Conservation (phyloP, 1,140 invertebrate species). For the Cotesia glomerata region DNA sequence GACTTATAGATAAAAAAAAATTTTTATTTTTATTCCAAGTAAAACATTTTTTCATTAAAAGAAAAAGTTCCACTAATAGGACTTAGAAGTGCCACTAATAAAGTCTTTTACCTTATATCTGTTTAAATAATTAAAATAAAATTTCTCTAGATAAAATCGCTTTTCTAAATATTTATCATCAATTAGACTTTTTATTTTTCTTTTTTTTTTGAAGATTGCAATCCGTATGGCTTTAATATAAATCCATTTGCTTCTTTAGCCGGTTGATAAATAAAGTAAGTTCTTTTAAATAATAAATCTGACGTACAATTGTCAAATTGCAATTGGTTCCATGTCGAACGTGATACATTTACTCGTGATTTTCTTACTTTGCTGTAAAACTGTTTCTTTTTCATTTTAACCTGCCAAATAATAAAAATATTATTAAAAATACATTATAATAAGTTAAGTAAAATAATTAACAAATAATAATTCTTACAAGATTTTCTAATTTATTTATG, state of each 20-base stretch:
- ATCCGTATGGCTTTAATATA: slow-evolving; percentile 36
- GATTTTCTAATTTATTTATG: neutral
- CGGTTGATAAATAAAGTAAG: slow-evolving; percentile 54
- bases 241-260: slow-evolving; percentile 45
- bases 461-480: neutral
- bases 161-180: too few species aligned
- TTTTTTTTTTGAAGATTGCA: neutral
- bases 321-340: slow-evolving; percentile 34
- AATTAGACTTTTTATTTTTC: slow-evolving; percentile 8
- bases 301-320: slow-evolving; percentile 48
- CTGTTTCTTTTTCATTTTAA: slow-evolving; percentile 35
- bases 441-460: slow-evolving; percentile 10
- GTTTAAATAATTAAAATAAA: too few species aligned
- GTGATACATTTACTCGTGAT: slow-evolving; percentile 38
- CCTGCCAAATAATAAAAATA: slow-evolving; percentile 34
- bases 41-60: too few species aligned
- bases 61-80: too few species aligned
- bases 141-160: too few species aligned
- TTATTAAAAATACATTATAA: slow-evolving; percentile 15
- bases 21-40: too few species aligned
- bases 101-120: too few species aligned
- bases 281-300: slow-evolving; percentile 45
- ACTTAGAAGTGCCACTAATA: too few species aligned
- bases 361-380: slow-evolving; percentile 46
- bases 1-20: too few species aligned